These are phyloP conservation scores for Onthophagus sagittarius DNA, from an alignment of 2,888 invertebrate species.

Conservation along the genomic window DNA sequence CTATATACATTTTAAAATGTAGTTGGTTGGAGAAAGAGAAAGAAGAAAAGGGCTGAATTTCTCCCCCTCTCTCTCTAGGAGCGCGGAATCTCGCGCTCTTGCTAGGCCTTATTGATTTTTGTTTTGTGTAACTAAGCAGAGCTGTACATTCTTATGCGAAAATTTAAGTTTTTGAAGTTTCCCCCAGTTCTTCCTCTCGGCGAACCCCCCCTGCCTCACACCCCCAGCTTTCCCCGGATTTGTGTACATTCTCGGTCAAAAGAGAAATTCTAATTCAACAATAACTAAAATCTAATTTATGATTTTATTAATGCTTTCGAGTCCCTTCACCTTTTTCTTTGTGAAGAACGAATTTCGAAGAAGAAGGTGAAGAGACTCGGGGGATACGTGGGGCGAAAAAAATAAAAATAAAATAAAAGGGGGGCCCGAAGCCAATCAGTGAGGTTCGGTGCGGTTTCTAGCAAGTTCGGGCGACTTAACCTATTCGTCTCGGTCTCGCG, in stretches of 20 bases:
- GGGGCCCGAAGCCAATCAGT: background rate
- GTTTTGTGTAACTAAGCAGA: constrained; percentile 13
- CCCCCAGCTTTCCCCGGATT: constrained; percentile 25
- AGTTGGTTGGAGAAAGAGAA: background rate
- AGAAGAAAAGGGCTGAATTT: background rate
- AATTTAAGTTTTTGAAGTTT: constrained; percentile 15
- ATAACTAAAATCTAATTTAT: background rate
- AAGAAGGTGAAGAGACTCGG: background rate
- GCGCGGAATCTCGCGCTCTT: constrained; percentile 1
- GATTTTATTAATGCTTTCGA: no score
- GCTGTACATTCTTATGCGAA: constrained; percentile 14
- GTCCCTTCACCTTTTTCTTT: no score
- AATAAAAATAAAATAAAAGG: background rate
- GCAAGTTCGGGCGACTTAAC: background rate
- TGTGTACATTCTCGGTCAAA: background rate
- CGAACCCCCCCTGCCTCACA: constrained; percentile 33
- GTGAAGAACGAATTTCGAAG: background rate
- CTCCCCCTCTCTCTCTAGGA: background rate
- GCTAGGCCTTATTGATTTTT: constrained; percentile 10
- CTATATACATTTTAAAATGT: constrained; percentile 12
- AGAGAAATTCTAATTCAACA: background rate
- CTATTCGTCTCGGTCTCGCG: background rate
- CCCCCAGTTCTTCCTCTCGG: constrained; percentile 34
- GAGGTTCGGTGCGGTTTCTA: background rate
- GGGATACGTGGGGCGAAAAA: background rate